phyloP scores from a whole-genome alignment of 2,797 vertebrate species.

The Cirrhinus mrigala region DNA sequence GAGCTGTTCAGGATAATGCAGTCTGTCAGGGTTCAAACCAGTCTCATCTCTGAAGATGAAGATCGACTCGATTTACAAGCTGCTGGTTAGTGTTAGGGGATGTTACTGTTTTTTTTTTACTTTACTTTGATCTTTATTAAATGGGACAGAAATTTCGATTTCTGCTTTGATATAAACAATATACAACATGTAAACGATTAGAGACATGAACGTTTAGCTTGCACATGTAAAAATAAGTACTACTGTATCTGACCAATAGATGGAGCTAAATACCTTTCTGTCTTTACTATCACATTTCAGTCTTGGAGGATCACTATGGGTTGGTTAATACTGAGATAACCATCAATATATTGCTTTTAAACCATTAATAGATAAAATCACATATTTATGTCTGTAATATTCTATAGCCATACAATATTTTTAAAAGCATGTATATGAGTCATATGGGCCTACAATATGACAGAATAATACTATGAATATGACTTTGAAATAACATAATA shows the following conservation, averaged over 20 bases:
- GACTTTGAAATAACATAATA: neutral
- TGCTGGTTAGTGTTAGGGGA: neutral
- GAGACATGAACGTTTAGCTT: neutral
- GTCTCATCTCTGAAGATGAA: neutral
- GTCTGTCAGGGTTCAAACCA: neutral
- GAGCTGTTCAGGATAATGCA: neutral
- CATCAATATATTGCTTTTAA: neutral
- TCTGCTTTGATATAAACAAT: neutral
- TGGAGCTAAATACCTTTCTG: slow-evolving; percentile 6
- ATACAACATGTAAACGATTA: neutral
- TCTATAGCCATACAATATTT: neutral
- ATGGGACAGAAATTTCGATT: neutral
- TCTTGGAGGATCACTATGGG: neutral
- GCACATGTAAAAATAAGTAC: neutral
- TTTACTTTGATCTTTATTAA: neutral
- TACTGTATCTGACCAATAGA: neutral
- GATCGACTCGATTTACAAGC: neutral
- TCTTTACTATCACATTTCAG: neutral
- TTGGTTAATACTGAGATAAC: neutral
- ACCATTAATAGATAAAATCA: neutral
- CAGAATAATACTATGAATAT: neutral
- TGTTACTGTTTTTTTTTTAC: neutral
- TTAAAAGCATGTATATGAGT: neutral
- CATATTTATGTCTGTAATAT: no score
- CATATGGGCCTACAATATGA: neutral